Evolutionary conservation across 2,797 vertebrate genomes (phyloP).

Genomic region (Gallinago nigripennis): DNA sequence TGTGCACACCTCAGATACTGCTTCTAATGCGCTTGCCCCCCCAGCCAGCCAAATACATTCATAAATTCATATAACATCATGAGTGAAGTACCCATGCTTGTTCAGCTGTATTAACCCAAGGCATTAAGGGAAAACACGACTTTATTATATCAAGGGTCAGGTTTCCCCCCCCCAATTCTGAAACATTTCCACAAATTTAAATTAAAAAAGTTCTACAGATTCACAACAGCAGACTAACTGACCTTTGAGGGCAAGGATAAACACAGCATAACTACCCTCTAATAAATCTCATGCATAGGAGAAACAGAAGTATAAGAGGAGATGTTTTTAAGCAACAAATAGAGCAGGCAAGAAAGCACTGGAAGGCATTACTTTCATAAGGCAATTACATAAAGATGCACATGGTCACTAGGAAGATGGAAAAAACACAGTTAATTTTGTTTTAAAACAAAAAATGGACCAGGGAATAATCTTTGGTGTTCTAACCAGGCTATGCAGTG

Average conservation of each 20-base stretch:
- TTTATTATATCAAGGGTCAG: not conserved
- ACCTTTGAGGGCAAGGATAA: not conserved
- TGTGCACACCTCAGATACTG: not conserved
- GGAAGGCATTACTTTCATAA: not conserved
- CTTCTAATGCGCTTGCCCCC: not conserved
- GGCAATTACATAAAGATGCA: not conserved
- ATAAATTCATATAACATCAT: not conserved
- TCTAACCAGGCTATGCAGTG: not conserved
- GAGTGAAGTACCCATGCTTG: not conserved
- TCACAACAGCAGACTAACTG: not conserved
- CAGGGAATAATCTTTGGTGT: not conserved
- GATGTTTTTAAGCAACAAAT: not conserved
- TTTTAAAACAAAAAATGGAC: not conserved
- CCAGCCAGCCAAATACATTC: not conserved
- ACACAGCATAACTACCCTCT: not conserved
- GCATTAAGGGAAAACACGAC: not conserved
- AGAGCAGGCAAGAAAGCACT: not conserved
- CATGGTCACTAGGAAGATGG: not conserved
- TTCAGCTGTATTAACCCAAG: not conserved
- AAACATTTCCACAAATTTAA: not conserved
- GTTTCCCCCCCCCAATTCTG: not conserved
- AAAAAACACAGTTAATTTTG: not conserved
- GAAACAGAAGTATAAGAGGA: not conserved
- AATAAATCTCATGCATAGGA: not conserved
- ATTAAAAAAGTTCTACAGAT: not conserved